Base-by-base conservation (phyloP, 2,113 vertebrate genomes). In the Oxyruncus cristatus region DNA sequence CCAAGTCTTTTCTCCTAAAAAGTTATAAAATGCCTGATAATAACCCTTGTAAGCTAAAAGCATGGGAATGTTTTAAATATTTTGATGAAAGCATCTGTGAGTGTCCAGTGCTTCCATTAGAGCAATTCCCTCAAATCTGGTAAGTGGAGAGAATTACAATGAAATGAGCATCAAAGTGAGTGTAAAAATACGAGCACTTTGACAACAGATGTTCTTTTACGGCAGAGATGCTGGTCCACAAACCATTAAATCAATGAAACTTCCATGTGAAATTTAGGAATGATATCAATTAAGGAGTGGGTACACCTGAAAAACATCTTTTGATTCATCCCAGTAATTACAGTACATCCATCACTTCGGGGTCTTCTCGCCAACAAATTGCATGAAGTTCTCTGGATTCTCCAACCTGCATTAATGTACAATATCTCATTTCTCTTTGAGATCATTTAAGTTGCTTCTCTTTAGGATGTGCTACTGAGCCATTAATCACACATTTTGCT, bases 161-260 rank as follows among this genome's bases (percentile, higher is more conserved):
- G 39, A 81, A 93, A 78, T 62, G 76, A 76, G 6, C 35, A 84
- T 83, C 88, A 86, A 77, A 83, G 18, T 32, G 37, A 84, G 66
- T 70, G 41, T 53, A 46, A 81, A 84, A 89, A 86, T 44, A 94
- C 9, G 20, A 89, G n/a, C 32, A 46, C 67, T 77, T n/a, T 92
- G 84, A 92, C 76, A 94, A 81, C 73, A 95, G 85, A 66, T 81
- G 26, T 70, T 92, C 79, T 77, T 85, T 80, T 37, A 94, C 67
- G 55, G 75, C 68, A 85, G 77, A 74, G 37, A 68, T 83, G 72
- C 4, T 16, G 35, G 37, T 77, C 73, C 44, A 44, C 52, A 91
- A 86, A 42, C 44, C 56, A 75, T 85, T 85, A 85, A 78, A 92
- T 77, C 76, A 86, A 28, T 56, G 56, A 41, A 81, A 86, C 5